phyloP scores from a whole-genome alignment of 2,888 invertebrate species.

The Brachypterus glaber region DNA sequence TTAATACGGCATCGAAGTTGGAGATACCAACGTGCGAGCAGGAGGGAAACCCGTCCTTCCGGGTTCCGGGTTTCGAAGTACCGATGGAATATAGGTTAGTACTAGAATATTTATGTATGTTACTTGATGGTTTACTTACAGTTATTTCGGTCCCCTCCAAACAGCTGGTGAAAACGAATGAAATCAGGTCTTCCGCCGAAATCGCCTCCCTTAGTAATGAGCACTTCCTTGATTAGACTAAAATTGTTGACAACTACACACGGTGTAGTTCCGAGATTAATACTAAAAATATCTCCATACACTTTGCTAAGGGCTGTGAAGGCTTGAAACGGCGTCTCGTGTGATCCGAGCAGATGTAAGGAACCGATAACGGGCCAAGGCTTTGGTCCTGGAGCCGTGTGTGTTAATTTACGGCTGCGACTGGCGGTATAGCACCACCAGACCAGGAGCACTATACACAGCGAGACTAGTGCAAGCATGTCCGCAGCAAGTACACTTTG shows the following conservation, averaged over 20 bases:
- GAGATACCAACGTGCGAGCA: constrained; percentile 20
- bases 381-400: constrained; percentile 54
- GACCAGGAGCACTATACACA: constrained; percentile 31
- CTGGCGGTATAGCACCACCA: constrained; percentile 28
- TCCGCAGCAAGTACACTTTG: constrained; percentile 30
- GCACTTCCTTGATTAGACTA: constrained; percentile 60
- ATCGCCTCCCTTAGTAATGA: constrained; percentile 69
- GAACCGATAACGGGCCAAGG: constrained; percentile 63
- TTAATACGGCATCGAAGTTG: constrained; percentile 21
- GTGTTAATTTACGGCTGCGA: constrained; percentile 23
- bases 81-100: too few relatives aligned
- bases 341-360: constrained; percentile 54
- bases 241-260: constrained; percentile 70
- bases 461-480: constrained; percentile 36
- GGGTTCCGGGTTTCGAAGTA: constrained; percentile 11
- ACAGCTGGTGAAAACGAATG: constrained; percentile 67
- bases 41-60: constrained; percentile 18
- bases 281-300: constrained; percentile 64
- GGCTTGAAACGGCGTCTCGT: constrained; percentile 59
- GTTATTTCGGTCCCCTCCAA: constrained; percentile 77
- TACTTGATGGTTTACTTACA: constrained; percentile 53
- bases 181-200: constrained; percentile 80
- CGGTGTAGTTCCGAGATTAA: constrained; percentile 56
- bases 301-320: constrained; percentile 58
- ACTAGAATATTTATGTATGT: too few relatives aligned